Evolutionary conservation across 2,113 vertebrate genomes (phyloP), one percentile per base, ranked within the genome.

Genomic region (Chaenogobius annularis): DNA sequence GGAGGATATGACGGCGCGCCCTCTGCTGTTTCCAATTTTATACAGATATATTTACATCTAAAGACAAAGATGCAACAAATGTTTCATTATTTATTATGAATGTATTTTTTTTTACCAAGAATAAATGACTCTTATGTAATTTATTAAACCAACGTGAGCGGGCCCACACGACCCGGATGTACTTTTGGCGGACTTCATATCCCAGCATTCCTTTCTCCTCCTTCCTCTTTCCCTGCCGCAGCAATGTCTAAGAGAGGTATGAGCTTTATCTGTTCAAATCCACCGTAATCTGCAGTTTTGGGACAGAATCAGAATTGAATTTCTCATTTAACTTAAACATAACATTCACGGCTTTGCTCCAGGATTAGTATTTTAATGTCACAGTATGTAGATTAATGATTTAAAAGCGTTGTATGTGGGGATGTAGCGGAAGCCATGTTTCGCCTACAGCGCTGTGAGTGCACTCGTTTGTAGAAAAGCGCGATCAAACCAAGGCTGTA

Each of bases 171-270:
- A 87, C 83, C 89, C 85, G 83, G 86, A 90, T 48, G 86, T 3
- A 77, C 54, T 69, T 87, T 11, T n/a, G 50, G 23, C 80, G 70
- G 65, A 59, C 84, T 68, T 77, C 89, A 93, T 92, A 87, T 89
- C 88, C 87, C 88, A 86, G 40, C 83, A 85, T 89, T 72, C 91
- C 75, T 88, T 80, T 83, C 78, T 74, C 8, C 44, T 7, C 54
- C 90, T 86, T 73, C 83, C 92, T 92, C 90, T 93, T 93, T 90
- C 90, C 79, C 74, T 59, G 13, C 72, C 48, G 88, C 90, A 80
- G 89, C 92, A 1, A 94, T 94, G 93, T 94, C 93, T 75, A 94
- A 94, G 92, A 93, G 93, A 93, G 93, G 93, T 94, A 91, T 7
- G 86, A 73, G 11, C 47, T 0, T 19, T 15, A 1, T 8, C 22